Conservation (phyloP, 30 jellyfish, hydroid and myxozoan species). For the Pseudorhiza aurosa region DNA sequence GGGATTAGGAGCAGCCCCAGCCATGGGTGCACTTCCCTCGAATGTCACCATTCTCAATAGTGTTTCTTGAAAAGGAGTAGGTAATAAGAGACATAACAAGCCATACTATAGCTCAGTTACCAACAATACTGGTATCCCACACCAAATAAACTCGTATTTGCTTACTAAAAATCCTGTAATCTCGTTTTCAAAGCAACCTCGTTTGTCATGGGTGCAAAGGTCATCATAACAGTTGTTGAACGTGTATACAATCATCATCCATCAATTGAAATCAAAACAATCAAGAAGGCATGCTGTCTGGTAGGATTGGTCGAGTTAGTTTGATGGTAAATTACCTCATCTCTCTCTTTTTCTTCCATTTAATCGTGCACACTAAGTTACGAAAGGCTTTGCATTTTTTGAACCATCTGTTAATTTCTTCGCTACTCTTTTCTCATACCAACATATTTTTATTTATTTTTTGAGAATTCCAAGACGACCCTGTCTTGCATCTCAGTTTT, state of each 20-base stretch:
- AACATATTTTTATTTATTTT: no score
- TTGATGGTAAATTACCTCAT: neutral
- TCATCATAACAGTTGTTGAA: neutral
- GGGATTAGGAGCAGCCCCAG: no score
- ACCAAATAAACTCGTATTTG: no score
- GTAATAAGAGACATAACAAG: no score
- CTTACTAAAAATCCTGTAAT: no score
- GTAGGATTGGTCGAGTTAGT: conserved; percentile 16
- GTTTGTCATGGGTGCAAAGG: conserved; percentile 7
- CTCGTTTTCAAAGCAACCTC: neutral
- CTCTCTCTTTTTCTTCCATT: neutral
- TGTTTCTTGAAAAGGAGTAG: no score
- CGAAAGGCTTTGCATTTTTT: neutral
- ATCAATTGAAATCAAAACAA: neutral
- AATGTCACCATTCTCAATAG: no score
- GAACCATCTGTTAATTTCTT: neutral
- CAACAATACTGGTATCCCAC: no score
- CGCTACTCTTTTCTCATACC: neutral
- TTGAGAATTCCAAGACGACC: no score
- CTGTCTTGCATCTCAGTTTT: no score
- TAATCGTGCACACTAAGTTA: neutral
- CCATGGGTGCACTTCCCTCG: no score
- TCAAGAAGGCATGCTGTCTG: conserved; percentile 10
- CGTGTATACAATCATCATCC: neutral
- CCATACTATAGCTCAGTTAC: no score